phyloP scores from a whole-genome alignment of 2,888 invertebrate genomes.

The Hypena proboscidalis region DNA sequence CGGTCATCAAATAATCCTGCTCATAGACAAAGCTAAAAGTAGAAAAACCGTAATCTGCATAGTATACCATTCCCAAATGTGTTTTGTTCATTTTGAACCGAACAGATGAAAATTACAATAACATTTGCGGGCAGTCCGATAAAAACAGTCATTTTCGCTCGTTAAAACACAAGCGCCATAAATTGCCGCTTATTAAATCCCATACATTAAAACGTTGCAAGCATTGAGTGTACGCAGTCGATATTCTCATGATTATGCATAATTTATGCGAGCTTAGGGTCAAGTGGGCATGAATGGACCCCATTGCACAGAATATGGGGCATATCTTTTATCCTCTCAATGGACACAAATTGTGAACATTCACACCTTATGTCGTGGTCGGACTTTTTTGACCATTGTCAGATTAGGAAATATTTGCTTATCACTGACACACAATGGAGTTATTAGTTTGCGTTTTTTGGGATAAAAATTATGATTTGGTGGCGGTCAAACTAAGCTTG shows the following conservation, averaged over 20 bases:
- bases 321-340: slow-evolving; percentile 58
- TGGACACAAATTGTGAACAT: slow-evolving; percentile 70
- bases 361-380: slow-evolving; percentile 74
- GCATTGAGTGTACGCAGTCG: slow-evolving; percentile 27
- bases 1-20: no score
- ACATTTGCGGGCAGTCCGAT: not conserved
- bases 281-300: slow-evolving; percentile 67
- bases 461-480: slow-evolving; percentile 2
- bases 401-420: slow-evolving; percentile 50
- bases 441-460: slow-evolving; percentile 50
- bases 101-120: no score
- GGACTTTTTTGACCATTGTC: slow-evolving; percentile 50
- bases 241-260: slow-evolving; percentile 76
- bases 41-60: no score
- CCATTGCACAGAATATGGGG: slow-evolving; percentile 31
- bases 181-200: slow-evolving; percentile 12
- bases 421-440: slow-evolving; percentile 58
- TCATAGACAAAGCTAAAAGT: no score
- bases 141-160: not conserved
- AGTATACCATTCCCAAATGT: no score
- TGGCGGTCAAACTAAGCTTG: slow-evolving; percentile 4
- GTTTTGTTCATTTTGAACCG: no score
- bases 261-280: slow-evolving; percentile 80
- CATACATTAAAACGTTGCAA: slow-evolving; percentile 9
- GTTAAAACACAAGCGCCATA: slow-evolving; percentile 5